phyloP scores from a whole-genome alignment of 2,797 vertebrate genomes.

The Bradypodion pumilum region DNA sequence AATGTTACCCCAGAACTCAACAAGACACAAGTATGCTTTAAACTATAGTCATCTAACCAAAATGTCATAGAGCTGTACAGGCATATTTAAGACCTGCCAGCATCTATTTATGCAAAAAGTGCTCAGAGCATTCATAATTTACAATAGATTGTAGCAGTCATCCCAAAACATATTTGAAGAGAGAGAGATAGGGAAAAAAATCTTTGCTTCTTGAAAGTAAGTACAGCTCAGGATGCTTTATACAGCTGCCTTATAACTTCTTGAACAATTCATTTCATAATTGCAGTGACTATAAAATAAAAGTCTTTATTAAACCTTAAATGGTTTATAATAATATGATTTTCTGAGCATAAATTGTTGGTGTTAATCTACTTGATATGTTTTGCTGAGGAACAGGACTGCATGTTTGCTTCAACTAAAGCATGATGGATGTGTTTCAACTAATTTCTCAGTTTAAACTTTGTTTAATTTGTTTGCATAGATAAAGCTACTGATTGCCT shows the following conservation, averaged over 20 bases:
- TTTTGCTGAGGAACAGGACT: conserved; percentile 41
- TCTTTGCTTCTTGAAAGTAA: conserved; percentile 65
- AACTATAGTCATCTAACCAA: conserved; percentile 54
- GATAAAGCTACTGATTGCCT: conserved; percentile 62
- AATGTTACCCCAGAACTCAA: conserved; percentile 49
- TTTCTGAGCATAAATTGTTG: conserved; percentile 55
- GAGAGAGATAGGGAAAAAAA: conserved; percentile 51
- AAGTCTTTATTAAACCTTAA: conserved; percentile 57
- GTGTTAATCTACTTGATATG: conserved; percentile 51
- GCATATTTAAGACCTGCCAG: conserved; percentile 51
- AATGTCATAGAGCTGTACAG: conserved; percentile 46
- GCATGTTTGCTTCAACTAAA: conserved; percentile 56
- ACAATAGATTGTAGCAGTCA: conserved; percentile 53
- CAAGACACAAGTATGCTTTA: conserved; percentile 53
- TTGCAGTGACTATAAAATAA: conserved; percentile 54
- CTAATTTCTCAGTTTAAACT: conserved; percentile 49
- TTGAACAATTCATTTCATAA: conserved; percentile 54
- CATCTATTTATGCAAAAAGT: conserved; percentile 56
- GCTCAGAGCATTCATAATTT: conserved; percentile 48
- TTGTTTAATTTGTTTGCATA: conserved; percentile 48
- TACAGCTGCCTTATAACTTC: conserved; percentile 40
- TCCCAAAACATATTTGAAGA: conserved; percentile 50
- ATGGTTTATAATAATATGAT: conserved; percentile 57
- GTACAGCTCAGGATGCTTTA: conserved; percentile 46
- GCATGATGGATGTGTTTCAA: conserved; percentile 42